phyloP scores from a whole-genome alignment of 37 sponge, comb jelly and placozoan species.

The Beroe forskalii region DNA sequence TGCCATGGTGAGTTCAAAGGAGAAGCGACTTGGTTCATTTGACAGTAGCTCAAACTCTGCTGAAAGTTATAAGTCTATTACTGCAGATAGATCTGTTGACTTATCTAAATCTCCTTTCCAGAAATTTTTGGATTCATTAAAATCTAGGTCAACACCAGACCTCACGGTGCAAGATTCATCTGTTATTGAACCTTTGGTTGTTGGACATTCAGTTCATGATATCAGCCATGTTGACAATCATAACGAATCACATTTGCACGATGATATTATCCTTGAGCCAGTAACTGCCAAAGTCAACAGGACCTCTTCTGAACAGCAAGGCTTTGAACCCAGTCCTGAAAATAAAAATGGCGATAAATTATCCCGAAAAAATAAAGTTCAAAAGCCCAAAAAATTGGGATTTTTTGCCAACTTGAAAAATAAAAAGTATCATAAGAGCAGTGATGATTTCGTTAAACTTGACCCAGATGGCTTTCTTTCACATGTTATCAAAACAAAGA shows the following conservation, averaged over 20 bases:
- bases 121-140: not conserved
- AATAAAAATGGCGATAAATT: too few relatives aligned
- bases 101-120: not conserved
- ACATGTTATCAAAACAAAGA: constrained; percentile 29
- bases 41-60: not conserved
- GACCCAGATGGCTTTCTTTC: constrained; percentile 9
- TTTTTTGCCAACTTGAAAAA: not conserved
- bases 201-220: not conserved
- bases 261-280: not conserved
- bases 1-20: constrained; percentile 19
- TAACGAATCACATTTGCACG: not conserved
- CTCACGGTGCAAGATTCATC: not conserved
- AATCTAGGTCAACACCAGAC: not conserved
- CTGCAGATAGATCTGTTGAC: not conserved
- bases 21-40: not conserved
- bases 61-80: constrained; percentile 5
- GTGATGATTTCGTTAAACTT: not conserved
- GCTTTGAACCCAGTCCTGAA: too few relatives aligned
- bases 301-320: not conserved
- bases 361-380: too few relatives aligned
- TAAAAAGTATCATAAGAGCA: constrained; percentile 26
- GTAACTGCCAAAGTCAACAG: not conserved
- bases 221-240: not conserved
- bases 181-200: not conserved
- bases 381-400: not conserved